phyloP scores from a whole-genome alignment of 2,888 invertebrate species.

The Tholera decimalis region DNA sequence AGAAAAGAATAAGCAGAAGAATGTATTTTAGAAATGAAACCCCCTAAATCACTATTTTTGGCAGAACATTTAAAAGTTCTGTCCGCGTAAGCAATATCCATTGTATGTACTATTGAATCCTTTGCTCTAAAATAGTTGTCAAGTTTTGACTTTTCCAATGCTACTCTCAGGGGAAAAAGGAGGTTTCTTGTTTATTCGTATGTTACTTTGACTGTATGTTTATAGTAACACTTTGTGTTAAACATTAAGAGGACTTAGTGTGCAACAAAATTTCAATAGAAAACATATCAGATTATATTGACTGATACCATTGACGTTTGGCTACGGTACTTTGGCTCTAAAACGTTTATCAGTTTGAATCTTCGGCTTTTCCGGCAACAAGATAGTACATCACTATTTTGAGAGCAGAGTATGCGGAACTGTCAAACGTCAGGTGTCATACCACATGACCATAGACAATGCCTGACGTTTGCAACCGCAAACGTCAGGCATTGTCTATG shows the following conservation, averaged over 20 bases:
- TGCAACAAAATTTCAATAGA: not conserved
- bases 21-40: no score
- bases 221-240: not conserved
- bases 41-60: no score
- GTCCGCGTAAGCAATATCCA: no score
- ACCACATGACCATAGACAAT: slow-evolving; percentile 32
- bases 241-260: not conserved
- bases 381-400: slow-evolving; percentile 21
- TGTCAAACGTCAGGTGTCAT: slow-evolving; percentile 37
- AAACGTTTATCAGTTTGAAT: not conserved
- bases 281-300: not conserved
- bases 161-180: no score
- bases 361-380: not conserved
- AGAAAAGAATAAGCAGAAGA: no score
- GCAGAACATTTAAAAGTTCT: no score
- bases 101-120: no score
- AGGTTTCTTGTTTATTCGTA: no score
- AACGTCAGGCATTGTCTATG: no score
- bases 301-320: not conserved
- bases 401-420: slow-evolving; percentile 40
- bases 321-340: not conserved
- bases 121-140: no score
- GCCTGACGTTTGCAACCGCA: slow-evolving; percentile 5
- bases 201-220: no score
- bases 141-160: no score